These are phyloP conservation scores for Echinarachnius parma DNA, from an alignment of 53 echinoderm and acorn worm species.

Conservation along the genomic window DNA sequence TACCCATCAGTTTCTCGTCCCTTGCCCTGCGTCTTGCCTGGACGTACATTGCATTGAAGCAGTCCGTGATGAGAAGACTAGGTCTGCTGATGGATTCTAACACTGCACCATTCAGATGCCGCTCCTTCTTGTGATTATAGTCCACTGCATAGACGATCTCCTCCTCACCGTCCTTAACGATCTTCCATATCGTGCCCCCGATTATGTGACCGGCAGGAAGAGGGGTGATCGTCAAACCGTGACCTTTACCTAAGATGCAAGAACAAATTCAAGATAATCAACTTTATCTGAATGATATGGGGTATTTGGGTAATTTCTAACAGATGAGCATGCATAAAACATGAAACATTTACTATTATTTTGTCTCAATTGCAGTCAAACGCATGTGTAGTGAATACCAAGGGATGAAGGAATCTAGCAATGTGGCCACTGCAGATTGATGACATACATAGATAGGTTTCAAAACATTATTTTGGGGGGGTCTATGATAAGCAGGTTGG, in stretches of 20 bases:
- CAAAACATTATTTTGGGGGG: no score
- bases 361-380: no score
- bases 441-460: no score
- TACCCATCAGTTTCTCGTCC: conserved; percentile 99
- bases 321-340: no score
- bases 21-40: conserved; percentile 82
- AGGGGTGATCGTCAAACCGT: conserved; percentile 90
- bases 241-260: conserved; percentile 76
- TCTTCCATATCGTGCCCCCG: conserved; percentile 96
- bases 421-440: no score
- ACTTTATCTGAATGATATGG: no score
- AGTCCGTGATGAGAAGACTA: conserved; percentile 94
- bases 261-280: not conserved
- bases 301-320: no score
- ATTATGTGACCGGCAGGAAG: conserved; percentile 99
- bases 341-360: no score
- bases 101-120: conserved; percentile 93
- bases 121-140: conserved; percentile 99
- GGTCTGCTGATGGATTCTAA: conserved; percentile 84
- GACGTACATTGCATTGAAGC: conserved; percentile 91
- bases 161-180: conserved; percentile 95
- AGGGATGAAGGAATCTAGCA: no score
- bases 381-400: no score
- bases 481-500: no score
- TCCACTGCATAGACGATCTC: conserved; percentile 96